Percentiles rank a stretch among this genome's conserved stretches.
Conservation (phyloP, 2,113 vertebrate species). For the Fukomys damarensis region DNA sequence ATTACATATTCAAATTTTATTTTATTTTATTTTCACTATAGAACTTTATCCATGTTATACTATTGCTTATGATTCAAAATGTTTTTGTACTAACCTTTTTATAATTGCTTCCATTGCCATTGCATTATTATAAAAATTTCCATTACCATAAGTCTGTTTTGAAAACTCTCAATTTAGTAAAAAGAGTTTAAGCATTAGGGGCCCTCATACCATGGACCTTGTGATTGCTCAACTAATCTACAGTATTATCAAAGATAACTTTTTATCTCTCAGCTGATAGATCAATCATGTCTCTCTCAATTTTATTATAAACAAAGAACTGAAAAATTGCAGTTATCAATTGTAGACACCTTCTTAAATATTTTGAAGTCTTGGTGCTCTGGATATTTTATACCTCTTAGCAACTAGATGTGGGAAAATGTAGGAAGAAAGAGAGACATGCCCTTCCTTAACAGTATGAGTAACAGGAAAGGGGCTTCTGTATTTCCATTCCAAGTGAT, state of each 20-base stretch:
- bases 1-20: constrained; percentile 12
- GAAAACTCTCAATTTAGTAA: background rate
- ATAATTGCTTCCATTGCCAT: no score
- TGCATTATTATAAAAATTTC: background rate
- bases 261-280: background rate
- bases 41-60: background rate
- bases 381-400: background rate
- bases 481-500: background rate
- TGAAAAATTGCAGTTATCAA: background rate
- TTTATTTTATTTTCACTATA: background rate
- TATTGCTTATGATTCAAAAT: background rate
- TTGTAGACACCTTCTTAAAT: background rate
- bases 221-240: background rate
- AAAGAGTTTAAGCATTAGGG: background rate
- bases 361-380: background rate
- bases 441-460: background rate
- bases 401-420: background rate
- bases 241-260: background rate
- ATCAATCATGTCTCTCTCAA: background rate
- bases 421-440: background rate
- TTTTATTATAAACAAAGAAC: constrained; percentile 7
- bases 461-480: no score
- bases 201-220: background rate
- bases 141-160: background rate
- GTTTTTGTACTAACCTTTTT: background rate